Base-by-base conservation (phyloP, 2,888 invertebrate species). In the Cephalotes varians region DNA sequence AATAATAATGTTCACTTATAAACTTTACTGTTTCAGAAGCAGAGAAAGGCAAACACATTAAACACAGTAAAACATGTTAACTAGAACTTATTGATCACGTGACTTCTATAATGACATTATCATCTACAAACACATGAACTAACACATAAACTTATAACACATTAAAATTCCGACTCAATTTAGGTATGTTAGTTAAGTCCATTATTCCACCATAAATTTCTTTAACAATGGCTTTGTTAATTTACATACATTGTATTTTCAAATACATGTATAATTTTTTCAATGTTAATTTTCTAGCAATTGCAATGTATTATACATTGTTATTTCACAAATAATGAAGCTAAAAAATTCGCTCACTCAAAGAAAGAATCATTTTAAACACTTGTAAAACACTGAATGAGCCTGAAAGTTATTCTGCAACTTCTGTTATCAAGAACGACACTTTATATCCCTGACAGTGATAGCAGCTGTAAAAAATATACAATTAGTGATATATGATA, bases 391-490 rank as follows among this genome's bases (percentile, higher is more conserved):
- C 40, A 81, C 31, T 86, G 60, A 80, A 77, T 31, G 64, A 79
- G 51, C 44, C 34, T 71, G 77, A 80, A 58, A 81, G 49, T 62
- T 77, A 81, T 77, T 82, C 67, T 71, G 72, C 37, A 74, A 76
- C 49, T 69, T 82, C 49, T 58, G 80, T 81, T 88, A 89, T 87
- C 90, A 82, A 84, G 85, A 86, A 81, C 81, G 71, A 31, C 81
- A 84, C 40, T 85, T 65, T 90, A 82, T 67, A 81, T 85, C 49
- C 69, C 79, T 84, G 86, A 86, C 83, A 89, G 54, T 74, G 82
- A 87, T 85, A 90, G 73, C 54, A 62, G 85, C 83, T 88, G 82
- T 58, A 88, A 84, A 72, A 85, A 81, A 84, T 82, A 83, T 82
- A 82, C 7, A 84, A 85, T 88, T 83, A 85, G 58, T 85, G 51